Evolutionary conservation across 2,113 vertebrate species (phyloP).

Genomic region (Forbesichthys papilliferus): DNA sequence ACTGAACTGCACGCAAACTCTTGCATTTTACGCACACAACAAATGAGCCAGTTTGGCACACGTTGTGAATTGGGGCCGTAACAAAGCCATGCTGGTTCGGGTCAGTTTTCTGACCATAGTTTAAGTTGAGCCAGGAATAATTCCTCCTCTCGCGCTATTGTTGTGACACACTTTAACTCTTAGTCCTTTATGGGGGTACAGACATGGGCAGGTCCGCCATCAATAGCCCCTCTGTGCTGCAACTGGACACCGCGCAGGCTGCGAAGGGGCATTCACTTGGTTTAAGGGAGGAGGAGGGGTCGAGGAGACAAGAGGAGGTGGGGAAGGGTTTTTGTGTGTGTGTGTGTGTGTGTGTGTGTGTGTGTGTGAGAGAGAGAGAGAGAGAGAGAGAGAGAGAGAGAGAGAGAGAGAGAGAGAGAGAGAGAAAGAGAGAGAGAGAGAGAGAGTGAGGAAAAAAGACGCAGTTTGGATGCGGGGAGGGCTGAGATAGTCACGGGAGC

Average conservation of each 20-base stretch:
- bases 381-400: too few relatives aligned
- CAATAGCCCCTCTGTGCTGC: slow-evolving; percentile 70
- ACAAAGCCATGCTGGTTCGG: slow-evolving; percentile 58
- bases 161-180: slow-evolving; percentile 75
- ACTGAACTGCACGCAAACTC: neutral
- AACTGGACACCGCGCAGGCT: slow-evolving; percentile 69
- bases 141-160: slow-evolving; percentile 68
- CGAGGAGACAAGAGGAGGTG: neutral
- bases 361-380: too few relatives aligned
- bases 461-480: slow-evolving; percentile 74
- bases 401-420: too few relatives aligned
- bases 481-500: slow-evolving; percentile 52
- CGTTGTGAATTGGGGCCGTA: slow-evolving; percentile 33
- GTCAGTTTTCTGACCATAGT: slow-evolving; percentile 14
- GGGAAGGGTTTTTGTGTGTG: slow-evolving; percentile 73
- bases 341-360: slow-evolving; percentile 84
- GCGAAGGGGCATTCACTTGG: slow-evolving; percentile 75
- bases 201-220: slow-evolving; percentile 29
- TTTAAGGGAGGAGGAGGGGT: slow-evolving; percentile 59
- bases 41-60: slow-evolving; percentile 51
- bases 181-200: slow-evolving; percentile 27
- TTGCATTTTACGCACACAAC: slow-evolving; percentile 20
- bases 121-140: slow-evolving; percentile 44
- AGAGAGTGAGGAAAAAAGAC: slow-evolving; percentile 76
- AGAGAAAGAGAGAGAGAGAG: too few relatives aligned